Conservation (phyloP, 2,113 vertebrate species). For the Paramormyrops kingsleyae region DNA sequence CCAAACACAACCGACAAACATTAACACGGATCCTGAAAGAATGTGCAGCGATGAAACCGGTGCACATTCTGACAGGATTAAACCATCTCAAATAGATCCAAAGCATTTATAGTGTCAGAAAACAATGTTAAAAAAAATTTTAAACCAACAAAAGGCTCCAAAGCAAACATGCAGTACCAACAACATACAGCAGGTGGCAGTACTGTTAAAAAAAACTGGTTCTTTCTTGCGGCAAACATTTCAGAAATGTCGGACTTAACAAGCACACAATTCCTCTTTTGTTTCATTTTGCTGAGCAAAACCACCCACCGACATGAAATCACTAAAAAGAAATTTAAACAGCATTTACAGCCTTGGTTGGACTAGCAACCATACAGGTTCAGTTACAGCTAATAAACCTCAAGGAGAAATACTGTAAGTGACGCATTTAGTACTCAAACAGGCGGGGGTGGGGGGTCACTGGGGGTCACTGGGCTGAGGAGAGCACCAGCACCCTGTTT, state of each 20-base stretch:
- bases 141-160: neutral
- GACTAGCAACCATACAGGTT: neutral
- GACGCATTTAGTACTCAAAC: neutral
- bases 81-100: neutral
- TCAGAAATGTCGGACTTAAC: conserved; percentile 11
- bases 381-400: neutral
- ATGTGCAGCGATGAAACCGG: too few species aligned
- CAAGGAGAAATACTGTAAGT: neutral
- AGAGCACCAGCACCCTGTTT: neutral
- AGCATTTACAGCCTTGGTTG: neutral
- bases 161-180: neutral
- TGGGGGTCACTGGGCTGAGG: neutral
- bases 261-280: conserved; percentile 12
- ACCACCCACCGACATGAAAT: neutral
- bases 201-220: neutral
- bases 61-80: neutral
- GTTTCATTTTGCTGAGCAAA: neutral
- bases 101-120: neutral
- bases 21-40: neutral
- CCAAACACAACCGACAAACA: neutral
- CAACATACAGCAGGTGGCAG: neutral
- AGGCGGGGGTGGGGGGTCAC: neutral
- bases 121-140: neutral
- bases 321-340: neutral
- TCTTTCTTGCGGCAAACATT: neutral